Evolutionary conservation across 2,888 invertebrate genomes (phyloP), one percentile per base, ranked within the genome.

Genomic region (Latheticus oryzae): DNA sequence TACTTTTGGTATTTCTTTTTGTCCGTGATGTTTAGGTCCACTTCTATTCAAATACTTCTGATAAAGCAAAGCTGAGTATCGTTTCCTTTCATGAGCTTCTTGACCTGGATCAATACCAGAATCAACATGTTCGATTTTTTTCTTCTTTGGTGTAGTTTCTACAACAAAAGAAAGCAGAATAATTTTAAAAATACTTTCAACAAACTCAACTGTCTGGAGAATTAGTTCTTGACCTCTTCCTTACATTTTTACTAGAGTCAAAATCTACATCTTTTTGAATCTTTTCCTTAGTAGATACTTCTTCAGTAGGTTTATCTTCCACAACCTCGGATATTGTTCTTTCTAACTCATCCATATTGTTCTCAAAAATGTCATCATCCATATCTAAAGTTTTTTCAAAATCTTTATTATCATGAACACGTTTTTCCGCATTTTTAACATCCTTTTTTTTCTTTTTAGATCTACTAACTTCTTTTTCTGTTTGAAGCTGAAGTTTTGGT

Each of bases 1-100:
- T 79, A 91, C 92, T 83, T 90, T 85, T 1, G 95, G 95, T 52
- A 93, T 84, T 75, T 89, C 86, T 74, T 95, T 95, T 3, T 87
- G 80, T 3, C 95, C 95, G 12, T 89, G 87, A 80, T 93, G 85
- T 67, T 87, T 85, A 0, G 95, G 94, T 7, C 90, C 91, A 51
- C 88, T 85, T 67, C 92, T 84, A 64, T 90, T 85, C 60, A 92
- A 82, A 75, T 88, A 95, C 64, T 86, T 86, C 62, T 89, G 85
- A 76, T 93, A 95, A 13, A 87, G 78, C 24, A 83, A 82, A 0
- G 85, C 84, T 0, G 85, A 82, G 63, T 86, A 81, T 52, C 85
- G 84, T 71, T 83, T 88, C 33, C 86, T 86, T 69, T 90, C 88
- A 72, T 85, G 83, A 9, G 84, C 81, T 64, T 89, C 88, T 75